Evolutionary conservation across 2,888 invertebrate species (phyloP).

Genomic region (Scaptomyza parva): DNA sequence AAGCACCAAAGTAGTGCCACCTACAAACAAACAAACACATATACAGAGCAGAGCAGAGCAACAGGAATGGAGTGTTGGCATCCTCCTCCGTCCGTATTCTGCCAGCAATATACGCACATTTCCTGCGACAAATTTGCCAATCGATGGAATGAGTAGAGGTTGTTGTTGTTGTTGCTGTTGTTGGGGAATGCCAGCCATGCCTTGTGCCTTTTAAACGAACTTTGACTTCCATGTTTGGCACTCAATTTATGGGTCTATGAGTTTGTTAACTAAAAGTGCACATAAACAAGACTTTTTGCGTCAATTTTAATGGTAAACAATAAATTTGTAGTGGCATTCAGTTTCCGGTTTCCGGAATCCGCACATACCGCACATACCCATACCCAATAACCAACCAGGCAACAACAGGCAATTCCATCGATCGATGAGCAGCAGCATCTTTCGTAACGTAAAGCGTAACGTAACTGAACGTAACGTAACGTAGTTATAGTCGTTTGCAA

Average conservation of each 20-base stretch:
- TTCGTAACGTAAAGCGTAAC: conserved; percentile 24
- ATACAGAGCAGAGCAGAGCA: not conserved
- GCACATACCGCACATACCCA: conserved; percentile 14
- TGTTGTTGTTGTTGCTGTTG: conserved; percentile 40
- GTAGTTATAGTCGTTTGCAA: conserved; percentile 5
- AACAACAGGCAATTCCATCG: conserved; percentile 12
- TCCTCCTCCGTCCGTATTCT: conserved; percentile 4
- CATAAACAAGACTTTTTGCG: conserved; percentile 75
- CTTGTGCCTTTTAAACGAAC: conserved; percentile 65
- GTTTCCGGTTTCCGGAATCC: conserved; percentile 23
- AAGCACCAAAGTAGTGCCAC: conserved; percentile 19
- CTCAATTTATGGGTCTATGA: conserved; percentile 80
- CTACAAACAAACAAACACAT: conserved; percentile 2
- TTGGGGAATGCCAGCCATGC: not conserved
- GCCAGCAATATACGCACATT: conserved; percentile 69
- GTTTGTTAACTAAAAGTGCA: conserved; percentile 78
- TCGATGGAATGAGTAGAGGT: conserved; percentile 16
- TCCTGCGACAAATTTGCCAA: conserved; percentile 79
- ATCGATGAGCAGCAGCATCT: conserved; percentile 36
- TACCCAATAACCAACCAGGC: too few species aligned
- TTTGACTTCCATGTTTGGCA: conserved; percentile 73
- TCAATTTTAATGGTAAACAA: conserved; percentile 75
- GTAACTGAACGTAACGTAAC: conserved; percentile 1
- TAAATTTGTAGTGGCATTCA: conserved; percentile 56
- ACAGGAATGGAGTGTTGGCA: conserved; percentile 5